Percentiles rank a stretch among this genome's conserved stretches.
Evolutionary conservation across 2,888 invertebrate species (phyloP).

Genomic region (Eustalomyia histrio): DNA sequence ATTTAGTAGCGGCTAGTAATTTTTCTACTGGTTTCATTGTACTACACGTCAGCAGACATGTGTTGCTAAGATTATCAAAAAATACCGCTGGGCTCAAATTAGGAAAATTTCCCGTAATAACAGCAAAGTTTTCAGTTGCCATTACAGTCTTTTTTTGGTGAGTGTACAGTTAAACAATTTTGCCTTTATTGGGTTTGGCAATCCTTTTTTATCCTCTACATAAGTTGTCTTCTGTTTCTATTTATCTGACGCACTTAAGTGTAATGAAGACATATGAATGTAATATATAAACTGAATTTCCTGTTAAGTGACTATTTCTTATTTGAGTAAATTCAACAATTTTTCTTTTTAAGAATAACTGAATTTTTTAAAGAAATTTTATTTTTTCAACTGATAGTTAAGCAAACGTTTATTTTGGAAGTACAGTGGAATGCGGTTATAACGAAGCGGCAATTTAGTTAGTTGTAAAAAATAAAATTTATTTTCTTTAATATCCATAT

Average conservation of each 20-base stretch:
- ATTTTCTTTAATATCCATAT: no score
- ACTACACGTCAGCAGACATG: no score
- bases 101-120: no score
- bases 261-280: conserved; percentile 65
- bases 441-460: no score
- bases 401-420: conserved; percentile 60
- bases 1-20: no score
- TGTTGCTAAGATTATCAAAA: no score
- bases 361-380: conserved; percentile 29
- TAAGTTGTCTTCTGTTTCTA: conserved; percentile 59
- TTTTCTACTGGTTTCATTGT: no score
- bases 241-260: conserved; percentile 66
- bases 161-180: no score
- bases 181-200: conserved; percentile 42
- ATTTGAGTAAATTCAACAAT: conserved; percentile 58
- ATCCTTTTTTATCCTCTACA: conserved; percentile 62
- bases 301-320: conserved; percentile 66
- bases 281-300: conserved; percentile 65
- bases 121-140: no score
- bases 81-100: no score
- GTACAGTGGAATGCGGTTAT: not conserved
- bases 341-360: conserved; percentile 56
- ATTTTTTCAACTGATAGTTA: conserved; percentile 53
- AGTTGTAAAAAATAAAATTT: no score
- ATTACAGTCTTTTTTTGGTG: no score